These are phyloP conservation scores for Takifugu ocellatus DNA, from an alignment of 2,797 vertebrate genomes.

Conservation along the genomic window DNA sequence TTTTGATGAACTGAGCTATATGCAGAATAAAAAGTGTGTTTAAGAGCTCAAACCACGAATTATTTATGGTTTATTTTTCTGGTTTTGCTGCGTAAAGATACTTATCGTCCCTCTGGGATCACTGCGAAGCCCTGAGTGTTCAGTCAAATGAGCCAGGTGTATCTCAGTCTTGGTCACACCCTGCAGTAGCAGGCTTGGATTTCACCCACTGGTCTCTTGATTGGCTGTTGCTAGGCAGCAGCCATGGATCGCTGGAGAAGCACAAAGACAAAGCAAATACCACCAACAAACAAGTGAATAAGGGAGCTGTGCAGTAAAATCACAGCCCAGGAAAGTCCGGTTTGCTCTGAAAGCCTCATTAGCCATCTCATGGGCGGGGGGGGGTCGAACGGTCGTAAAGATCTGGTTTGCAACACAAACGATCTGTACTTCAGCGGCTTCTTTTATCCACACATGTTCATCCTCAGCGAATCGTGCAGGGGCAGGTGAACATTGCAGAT, in stretches of 20 bases:
- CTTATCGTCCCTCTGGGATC: background rate
- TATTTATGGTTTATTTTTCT: background rate
- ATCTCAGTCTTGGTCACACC: conserved; percentile 36
- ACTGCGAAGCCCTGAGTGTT: conserved; percentile 58
- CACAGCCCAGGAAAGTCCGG: background rate
- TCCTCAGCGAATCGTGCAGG: no score
- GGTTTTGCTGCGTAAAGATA: background rate
- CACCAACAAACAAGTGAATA: conserved; percentile 26
- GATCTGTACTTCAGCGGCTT: no score
- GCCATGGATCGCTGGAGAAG: conserved; percentile 33
- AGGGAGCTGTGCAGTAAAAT: conserved; percentile 9
- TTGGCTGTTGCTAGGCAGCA: conserved; percentile 59
- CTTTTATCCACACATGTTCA: no score
- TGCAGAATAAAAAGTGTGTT: no score
- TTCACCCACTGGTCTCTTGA: conserved; percentile 31
- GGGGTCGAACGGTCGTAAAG: no score
- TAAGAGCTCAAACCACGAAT: no score
- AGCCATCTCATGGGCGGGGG: no score
- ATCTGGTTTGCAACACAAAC: no score
- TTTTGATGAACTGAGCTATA: no score
- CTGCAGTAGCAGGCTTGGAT: conserved; percentile 38
- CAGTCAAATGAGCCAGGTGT: conserved; percentile 75
- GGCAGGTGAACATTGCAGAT: no score
- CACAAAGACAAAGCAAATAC: conserved; percentile 50
- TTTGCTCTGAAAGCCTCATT: background rate